These are phyloP conservation scores for Numenius phaeopus DNA, from an alignment of 2,797 vertebrate species.

Conservation along the genomic window DNA sequence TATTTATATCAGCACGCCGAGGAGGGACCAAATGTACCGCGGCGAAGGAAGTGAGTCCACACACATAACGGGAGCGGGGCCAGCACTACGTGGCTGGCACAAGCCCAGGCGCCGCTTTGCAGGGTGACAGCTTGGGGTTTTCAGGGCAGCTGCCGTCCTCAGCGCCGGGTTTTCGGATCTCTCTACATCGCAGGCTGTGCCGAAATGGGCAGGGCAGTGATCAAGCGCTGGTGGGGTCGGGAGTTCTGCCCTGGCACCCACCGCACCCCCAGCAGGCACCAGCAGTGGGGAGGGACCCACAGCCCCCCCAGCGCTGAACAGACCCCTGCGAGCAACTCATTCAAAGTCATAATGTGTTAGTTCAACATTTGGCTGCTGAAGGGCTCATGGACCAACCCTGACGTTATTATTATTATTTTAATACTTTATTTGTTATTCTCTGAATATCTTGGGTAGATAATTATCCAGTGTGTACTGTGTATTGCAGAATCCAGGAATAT, in stretches of 20 bases:
- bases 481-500: conserved; percentile 46
- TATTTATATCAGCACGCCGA: neutral
- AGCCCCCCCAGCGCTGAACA: rapidly evolving
- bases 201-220: neutral
- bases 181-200: neutral
- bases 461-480: neutral
- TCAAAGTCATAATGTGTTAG: neutral
- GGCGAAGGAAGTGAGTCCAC: neutral
- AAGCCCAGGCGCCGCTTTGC: neutral
- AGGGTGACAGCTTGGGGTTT: neutral
- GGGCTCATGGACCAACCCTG: neutral
- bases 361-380: neutral
- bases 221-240: neutral
- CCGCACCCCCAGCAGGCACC: rapidly evolving
- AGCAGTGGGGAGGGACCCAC: neutral
- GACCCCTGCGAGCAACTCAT: rapidly evolving
- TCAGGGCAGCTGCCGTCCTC: neutral
- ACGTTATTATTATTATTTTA: neutral
- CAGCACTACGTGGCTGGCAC: neutral
- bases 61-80: neutral
- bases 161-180: neutral
- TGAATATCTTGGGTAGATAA: neutral
- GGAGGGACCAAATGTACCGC: conserved; percentile 33
- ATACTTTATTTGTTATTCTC: neutral
- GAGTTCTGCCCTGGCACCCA: neutral